Base-by-base conservation (phyloP, 2,888 invertebrate species). In the Marronus borbonicus region DNA sequence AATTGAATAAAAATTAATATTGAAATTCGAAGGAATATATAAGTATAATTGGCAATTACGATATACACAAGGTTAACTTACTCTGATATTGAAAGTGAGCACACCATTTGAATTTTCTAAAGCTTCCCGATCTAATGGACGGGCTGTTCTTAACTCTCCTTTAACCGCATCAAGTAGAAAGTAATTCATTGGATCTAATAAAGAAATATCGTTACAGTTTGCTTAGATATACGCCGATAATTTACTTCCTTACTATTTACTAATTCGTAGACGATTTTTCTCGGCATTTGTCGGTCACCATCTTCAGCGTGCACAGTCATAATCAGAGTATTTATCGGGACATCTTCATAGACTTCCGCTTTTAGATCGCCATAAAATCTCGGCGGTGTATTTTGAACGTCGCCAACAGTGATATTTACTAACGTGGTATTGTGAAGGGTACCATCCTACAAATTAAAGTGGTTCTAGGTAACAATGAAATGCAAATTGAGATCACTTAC, bases 351-450 rank as follows among this genome's bases (percentile, higher is more conserved):
- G 49, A 97, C 91, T 31, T 96, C 93, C 0, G 94, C 95, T 14
- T 94, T 93, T 76, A 96, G 89, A 0, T 96, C 92, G 0, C 96
- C 96, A 66, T 93, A 92, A 89, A 97, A 97, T 76, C 94, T 92
- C 0, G 97, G 97, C 0, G 97, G 95, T 0, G 93, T 94, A 87
- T 97, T 96, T 89, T 97, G 97, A 0, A 97, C 93, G 86, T 97
- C 97, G 79, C 93, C 91, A 0, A 97, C 94, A 81, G 94, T 93
- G 36, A 97, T 93, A 84, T 94, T 94, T 14, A 96, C 93, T 69
- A 92, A 92, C 0, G 94, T 93, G 12, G 92, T 92, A 0, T 93
- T 93, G 83, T 93, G 93, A 82, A 95, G 92, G 12, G 91, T 90
- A 0, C 97, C 97, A 86, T 97, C 97, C 96, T 96, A 83, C 17